Conservation (phyloP, 2,113 vertebrate species). For the Sapayoa aenigma region DNA sequence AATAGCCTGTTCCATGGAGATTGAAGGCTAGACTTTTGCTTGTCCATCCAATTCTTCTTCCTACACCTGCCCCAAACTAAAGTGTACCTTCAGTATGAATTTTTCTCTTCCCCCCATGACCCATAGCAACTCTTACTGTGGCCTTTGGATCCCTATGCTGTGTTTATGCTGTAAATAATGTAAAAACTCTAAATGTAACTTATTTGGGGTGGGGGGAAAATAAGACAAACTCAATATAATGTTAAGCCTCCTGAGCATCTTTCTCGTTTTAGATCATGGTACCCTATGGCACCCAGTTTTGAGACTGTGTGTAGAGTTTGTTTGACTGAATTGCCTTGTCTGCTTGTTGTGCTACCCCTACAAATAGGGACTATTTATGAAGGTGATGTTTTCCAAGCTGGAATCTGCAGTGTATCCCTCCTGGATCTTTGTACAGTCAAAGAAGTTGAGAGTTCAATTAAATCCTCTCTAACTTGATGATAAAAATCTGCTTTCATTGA, state of each 20-base stretch:
- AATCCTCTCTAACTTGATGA: background rate
- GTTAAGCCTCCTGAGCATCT: background rate
- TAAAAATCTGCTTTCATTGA: background rate
- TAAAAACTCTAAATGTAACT: background rate
- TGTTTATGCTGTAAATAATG: background rate
- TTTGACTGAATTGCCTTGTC: background rate
- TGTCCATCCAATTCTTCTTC: background rate
- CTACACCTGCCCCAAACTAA: background rate
- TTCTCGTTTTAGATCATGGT: background rate
- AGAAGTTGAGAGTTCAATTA: background rate
- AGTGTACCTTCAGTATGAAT: background rate
- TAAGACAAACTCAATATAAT: background rate
- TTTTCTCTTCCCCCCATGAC: background rate
- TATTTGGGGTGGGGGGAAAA: rapidly evolving
- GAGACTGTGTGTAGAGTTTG: background rate
- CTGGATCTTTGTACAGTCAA: background rate
- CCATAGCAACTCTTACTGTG: background rate
- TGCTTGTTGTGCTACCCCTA: background rate
- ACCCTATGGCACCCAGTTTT: background rate
- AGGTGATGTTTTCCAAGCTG: background rate
- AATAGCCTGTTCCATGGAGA: background rate
- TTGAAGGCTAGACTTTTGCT: background rate
- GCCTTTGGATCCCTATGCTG: background rate
- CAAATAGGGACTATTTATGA: background rate
- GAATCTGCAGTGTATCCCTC: background rate